These are phyloP conservation scores for Procambarus clarkii DNA, from an alignment of 1,140 invertebrate species.

Conservation along the genomic window DNA sequence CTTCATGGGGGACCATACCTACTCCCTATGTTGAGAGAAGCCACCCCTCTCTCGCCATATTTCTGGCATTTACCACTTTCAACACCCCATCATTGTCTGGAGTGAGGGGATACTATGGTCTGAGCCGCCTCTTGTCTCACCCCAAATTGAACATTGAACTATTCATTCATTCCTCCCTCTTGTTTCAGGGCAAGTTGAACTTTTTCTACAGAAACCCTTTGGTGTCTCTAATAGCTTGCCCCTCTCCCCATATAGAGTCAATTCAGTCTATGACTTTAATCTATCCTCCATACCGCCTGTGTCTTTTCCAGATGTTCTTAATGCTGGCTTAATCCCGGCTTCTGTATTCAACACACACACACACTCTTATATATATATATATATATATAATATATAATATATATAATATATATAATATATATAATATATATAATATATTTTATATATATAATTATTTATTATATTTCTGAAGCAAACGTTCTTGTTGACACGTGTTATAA, in stretches of 20 bases:
- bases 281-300: background rate
- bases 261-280: constrained; percentile 3
- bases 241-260: background rate
- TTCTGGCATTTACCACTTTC: background rate
- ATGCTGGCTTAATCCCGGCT: background rate
- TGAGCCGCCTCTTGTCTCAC: background rate
- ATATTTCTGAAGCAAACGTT: too few relatives aligned
- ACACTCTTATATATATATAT: too few relatives aligned
- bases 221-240: background rate
- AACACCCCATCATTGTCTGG: background rate
- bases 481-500: too few relatives aligned
- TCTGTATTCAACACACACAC: background rate
- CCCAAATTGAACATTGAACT: constrained; percentile 8
- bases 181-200: background rate
- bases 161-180: constrained; percentile 6
- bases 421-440: background rate
- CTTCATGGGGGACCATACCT: background rate
- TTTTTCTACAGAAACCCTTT: background rate
- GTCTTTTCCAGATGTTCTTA: background rate
- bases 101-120: background rate
- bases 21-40: background rate
- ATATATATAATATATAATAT: too few relatives aligned
- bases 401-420: background rate
- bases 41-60: background rate
- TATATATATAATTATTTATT: too few relatives aligned